Percentiles rank a stretch among this genome's conserved stretches.
phyloP scores from a whole-genome alignment of 2,113 vertebrate genomes.

The Rousettus leschenaultii region DNA sequence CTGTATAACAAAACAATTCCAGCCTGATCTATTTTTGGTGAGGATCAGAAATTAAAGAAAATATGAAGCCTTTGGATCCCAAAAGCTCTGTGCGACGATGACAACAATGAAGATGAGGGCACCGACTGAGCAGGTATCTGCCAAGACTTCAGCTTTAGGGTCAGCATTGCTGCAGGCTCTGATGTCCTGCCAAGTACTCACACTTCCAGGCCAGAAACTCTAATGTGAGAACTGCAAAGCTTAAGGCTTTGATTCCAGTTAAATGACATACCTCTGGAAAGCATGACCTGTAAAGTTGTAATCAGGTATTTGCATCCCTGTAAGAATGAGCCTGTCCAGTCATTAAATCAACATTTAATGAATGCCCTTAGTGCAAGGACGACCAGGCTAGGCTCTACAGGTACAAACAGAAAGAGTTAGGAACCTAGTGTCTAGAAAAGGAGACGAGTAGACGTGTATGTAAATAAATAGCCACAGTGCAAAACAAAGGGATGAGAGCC shows the following conservation, averaged over 20 bases:
- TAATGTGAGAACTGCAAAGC: neutral
- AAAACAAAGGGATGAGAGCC: neutral
- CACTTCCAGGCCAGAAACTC: too few species aligned
- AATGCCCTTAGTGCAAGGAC: neutral
- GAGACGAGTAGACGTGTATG: neutral
- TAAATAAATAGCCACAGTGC: neutral
- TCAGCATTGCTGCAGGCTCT: neutral
- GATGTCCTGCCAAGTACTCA: neutral
- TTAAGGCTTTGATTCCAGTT: neutral
- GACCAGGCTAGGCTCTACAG: neutral
- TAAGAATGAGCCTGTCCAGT: neutral
- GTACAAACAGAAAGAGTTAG: neutral
- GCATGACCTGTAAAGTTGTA: rapidly evolving
- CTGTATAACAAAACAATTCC: neutral
- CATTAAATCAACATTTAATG: neutral
- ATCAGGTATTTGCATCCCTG: neutral
- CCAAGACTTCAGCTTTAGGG: neutral
- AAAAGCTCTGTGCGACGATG: rapidly evolving
- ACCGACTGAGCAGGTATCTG: neutral
- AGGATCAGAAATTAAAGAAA: neutral
- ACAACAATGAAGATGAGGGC: rapidly evolving
- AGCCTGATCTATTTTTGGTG: neutral
- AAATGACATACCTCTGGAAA: neutral
- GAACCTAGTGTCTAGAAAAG: neutral
- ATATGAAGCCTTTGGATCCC: neutral